Base-by-base conservation (phyloP, 2,888 invertebrate species). In the Agriopis leucophaearia region DNA sequence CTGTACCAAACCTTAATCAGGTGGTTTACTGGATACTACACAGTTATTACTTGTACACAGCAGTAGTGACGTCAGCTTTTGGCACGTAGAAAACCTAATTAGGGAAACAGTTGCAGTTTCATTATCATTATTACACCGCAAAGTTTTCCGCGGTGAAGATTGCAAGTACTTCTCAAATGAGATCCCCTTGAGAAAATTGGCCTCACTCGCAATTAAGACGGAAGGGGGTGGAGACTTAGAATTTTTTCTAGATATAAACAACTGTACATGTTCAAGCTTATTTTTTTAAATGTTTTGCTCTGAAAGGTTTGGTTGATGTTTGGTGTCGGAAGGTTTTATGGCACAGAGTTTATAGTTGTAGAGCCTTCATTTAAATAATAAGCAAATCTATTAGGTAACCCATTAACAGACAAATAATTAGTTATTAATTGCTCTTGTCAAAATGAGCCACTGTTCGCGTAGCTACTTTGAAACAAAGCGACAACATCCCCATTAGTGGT, bases 131-230 rank as follows among this genome's bases (percentile, higher is more conserved):
- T 45, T 59, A 57, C 60, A 60, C 27, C 38, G 42, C 58, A 57
- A 66, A 67, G 58, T 67, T 63, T 63, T 55, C 63, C 67, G n/a
- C 52, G 42, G 42, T 50, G 63, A 59, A 47, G 58, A 58, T 67
- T 67, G 67, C 67, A 55, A 67, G 58, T 67, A 38, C 9, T 36
- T 44, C 45, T 55, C 40, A 15, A 69, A 59, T 48, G 55, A 55
- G 52, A 27, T 58, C 63, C 40, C 42, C 9, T 74, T 12, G 16
- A 47, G 65, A 36, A 51, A 60, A 59, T 65, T 65, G 18, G n/a
- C 44, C 35, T 8, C 18, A 18, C 44, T 48, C 48, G 13, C 15
- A 57, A 54, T 64, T 58, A 60, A 54, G 44, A 51, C 12, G 36
- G 54, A 38, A 16, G 45, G 35, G n/a, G n/a, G n/a, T n/a, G n/a